Conservation (phyloP, 2,113 vertebrate genomes). For the Taurulus bubalis region DNA sequence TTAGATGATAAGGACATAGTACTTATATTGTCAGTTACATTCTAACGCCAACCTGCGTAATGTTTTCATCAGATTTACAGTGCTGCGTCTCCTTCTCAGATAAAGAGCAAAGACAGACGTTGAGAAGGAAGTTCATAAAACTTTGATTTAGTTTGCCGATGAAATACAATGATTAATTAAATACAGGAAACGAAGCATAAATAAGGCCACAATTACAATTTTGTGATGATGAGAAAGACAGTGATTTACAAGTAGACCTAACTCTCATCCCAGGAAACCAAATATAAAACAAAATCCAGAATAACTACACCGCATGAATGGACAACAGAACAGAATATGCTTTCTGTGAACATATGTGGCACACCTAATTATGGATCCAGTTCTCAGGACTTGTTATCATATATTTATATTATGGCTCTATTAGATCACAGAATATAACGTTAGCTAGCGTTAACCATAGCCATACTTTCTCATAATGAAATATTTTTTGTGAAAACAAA, state of each 20-base stretch:
- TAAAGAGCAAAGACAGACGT: neutral
- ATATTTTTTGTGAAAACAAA: neutral
- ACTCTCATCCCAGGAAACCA: neutral
- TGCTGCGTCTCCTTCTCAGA: neutral
- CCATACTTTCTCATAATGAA: too few species aligned
- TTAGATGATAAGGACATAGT: conserved; percentile 16
- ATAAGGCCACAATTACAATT: neutral
- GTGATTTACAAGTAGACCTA: neutral
- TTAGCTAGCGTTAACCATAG: too few species aligned
- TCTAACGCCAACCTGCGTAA: neutral
- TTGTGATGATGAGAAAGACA: neutral
- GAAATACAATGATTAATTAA: neutral
- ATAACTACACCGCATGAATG: neutral
- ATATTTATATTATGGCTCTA: neutral
- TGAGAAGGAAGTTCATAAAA: neutral
- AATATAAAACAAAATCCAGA: neutral
- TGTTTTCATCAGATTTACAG: conserved; percentile 6
- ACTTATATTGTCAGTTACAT: neutral
- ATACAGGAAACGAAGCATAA: neutral
- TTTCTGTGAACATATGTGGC: neutral
- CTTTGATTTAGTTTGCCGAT: neutral
- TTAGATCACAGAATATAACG: neutral
- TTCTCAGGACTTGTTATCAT: neutral
- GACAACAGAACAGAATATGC: neutral
- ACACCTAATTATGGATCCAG: neutral